phyloP scores from a whole-genome alignment of 2,888 invertebrate genomes.

The Mimas tiliae region DNA sequence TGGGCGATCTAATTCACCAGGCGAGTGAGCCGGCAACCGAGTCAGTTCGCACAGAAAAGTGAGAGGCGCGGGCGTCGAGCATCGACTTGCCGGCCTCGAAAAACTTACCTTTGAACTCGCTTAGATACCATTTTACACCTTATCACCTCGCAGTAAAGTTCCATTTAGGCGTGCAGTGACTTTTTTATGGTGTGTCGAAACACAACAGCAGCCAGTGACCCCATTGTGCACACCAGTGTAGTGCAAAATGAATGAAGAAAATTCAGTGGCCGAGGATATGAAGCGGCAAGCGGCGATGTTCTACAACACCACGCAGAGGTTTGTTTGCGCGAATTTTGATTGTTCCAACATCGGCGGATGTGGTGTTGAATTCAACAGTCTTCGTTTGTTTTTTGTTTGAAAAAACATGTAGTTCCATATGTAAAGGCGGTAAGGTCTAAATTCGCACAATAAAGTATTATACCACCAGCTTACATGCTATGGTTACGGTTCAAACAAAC shows the following conservation, averaged over 20 bases:
- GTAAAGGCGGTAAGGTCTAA: neutral
- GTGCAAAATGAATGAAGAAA: constrained; percentile 73
- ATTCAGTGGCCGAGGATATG: constrained; percentile 70
- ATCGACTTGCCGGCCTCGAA: constrained; percentile 62
- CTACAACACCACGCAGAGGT: constrained; percentile 79
- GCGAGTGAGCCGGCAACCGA: constrained; percentile 26
- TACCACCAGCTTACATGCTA: neutral
- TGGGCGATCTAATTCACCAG: constrained; percentile 52
- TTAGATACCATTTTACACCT: constrained; percentile 38
- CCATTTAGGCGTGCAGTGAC: constrained; percentile 30
- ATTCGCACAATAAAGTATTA: neutral
- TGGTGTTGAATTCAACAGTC: constrained; percentile 27
- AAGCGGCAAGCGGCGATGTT: constrained; percentile 80
- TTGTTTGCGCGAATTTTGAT: constrained; percentile 47
- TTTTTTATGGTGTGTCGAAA: constrained; percentile 43
- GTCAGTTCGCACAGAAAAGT: constrained; percentile 49
- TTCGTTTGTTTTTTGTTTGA: neutral
- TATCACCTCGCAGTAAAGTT: constrained; percentile 37
- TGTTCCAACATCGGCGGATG: constrained; percentile 47
- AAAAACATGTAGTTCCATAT: neutral
- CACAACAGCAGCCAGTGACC: constrained; percentile 45
- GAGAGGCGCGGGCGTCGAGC: constrained; percentile 79
- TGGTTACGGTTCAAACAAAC: neutral
- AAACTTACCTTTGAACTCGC: constrained; percentile 48
- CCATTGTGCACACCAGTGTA: constrained; percentile 33